Base-by-base conservation (phyloP, 1,140 invertebrate species). In the Brachionus manjavacas region DNA sequence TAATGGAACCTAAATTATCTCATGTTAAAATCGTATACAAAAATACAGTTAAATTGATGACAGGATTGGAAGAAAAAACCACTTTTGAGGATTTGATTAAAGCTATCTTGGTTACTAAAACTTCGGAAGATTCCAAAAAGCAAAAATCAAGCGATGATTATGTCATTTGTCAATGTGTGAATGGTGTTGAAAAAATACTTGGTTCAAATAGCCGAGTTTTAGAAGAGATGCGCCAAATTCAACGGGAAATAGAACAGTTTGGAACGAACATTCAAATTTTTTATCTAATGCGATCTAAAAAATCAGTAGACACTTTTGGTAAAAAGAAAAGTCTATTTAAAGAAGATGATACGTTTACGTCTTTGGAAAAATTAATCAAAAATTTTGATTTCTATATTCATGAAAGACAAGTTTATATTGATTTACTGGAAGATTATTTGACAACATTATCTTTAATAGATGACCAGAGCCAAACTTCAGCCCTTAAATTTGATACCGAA, bases 11-110 rank as follows among this genome's bases (percentile, higher is more conserved):
- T 12, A 72, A 72, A 41, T 72, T 72, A 41, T 43, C 16, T 14
- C 72, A 76, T 28, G 25, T 76, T 4, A 76, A 76, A 76, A 76
- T 76, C 3, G 72, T 76, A 28, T 76, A 76, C 20, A 76, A 76
- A 76, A 49, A 49, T 25, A 49, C 41, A 76, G 43, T 76, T 3
- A 76, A 76, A 49, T 11, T 76, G 4, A 76, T 76, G 72, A 76
- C 72, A 4, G 72, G 72, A 3, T 49, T 76, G 14, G 72, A 76
- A 28, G 72, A 76, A 9, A 28, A 25, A 49, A 76, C 72, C 14
- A 76, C 72, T 25, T 76, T 76, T 28, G 20, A 28, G 4, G 72
- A 76, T 28, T 76, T 76, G 25, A 76, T 76, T 4, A 76, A 76
- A 49, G 72, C 72, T 9, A 76, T 76, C 31, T 14, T 76, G 23